Conservation (phyloP, 2,888 invertebrate genomes). For the Acronicta alni region DNA sequence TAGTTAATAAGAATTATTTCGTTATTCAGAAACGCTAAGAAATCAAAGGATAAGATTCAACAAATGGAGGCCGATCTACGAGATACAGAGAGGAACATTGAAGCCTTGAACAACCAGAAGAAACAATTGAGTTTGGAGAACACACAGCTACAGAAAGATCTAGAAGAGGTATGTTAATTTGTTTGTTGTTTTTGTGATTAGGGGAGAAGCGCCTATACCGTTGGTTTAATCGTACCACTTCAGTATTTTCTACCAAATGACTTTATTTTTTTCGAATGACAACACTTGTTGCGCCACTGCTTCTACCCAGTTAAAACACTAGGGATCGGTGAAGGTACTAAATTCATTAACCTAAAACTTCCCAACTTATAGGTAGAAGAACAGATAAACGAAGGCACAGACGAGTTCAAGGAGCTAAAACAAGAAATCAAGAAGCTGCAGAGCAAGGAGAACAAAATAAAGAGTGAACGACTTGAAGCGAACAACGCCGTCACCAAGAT, state of each 20-base stretch:
- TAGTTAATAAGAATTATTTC: not conserved
- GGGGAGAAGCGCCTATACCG: too few relatives aligned
- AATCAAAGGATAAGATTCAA: conserved; percentile 93
- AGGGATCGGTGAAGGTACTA: too few relatives aligned
- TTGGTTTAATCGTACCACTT: too few relatives aligned
- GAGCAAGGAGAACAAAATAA: conserved; percentile 91
- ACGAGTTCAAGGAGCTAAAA: conserved; percentile 89
- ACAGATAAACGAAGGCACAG: conserved; percentile 88
- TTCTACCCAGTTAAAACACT: too few relatives aligned
- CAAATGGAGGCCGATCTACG: conserved; percentile 92
- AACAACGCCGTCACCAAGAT: conserved; percentile 91
- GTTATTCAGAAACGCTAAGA: conserved; percentile 91
- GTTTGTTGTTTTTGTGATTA: not conserved
- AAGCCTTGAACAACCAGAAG: conserved; percentile 88
- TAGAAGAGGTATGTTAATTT: conserved; percentile 82
- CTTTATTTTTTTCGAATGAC: too few relatives aligned
- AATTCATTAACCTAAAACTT: not conserved
- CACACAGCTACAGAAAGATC: conserved; percentile 84
- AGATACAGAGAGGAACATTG: conserved; percentile 91
- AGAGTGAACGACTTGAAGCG: conserved; percentile 92
- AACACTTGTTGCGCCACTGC: too few relatives aligned
- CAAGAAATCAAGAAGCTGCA: conserved; percentile 90
- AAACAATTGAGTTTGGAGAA: conserved; percentile 89
- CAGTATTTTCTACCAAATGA: too few relatives aligned
- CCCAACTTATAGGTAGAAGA: conserved; percentile 80